phyloP scores from a whole-genome alignment of 2,797 vertebrate genomes.

The Morus bassanus region DNA sequence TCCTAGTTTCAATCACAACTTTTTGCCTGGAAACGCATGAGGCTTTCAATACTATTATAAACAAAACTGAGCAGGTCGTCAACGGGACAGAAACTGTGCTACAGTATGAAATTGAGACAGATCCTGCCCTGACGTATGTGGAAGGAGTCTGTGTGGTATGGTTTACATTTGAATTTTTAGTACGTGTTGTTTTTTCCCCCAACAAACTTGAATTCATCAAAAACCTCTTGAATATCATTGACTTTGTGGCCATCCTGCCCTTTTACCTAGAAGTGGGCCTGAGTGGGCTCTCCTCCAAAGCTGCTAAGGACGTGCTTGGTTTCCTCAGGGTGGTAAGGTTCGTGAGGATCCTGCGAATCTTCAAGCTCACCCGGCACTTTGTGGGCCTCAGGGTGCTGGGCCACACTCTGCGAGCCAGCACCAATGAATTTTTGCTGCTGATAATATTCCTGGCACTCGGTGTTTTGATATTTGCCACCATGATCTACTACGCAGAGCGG shows the following conservation, averaged over 20 bases:
- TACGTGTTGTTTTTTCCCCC: conserved; percentile 94
- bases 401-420: conserved; percentile 94
- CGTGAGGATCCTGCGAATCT: conserved; percentile 96
- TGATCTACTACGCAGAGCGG: conserved; percentile 98
- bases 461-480: conserved; percentile 97
- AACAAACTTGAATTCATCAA: conserved; percentile 97
- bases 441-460: conserved; percentile 97
- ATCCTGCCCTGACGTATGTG: conserved; percentile 93
- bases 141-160: conserved; percentile 97
- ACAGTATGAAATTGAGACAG: conserved; percentile 93
- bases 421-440: conserved; percentile 96
- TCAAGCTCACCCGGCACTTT: conserved; percentile 97
- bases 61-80: conserved; percentile 87
- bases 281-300: conserved; percentile 95
- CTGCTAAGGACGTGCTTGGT: conserved; percentile 95
- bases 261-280: conserved; percentile 97
- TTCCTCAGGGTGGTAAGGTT: conserved; percentile 98
- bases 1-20: conserved; percentile 97
- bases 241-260: conserved; percentile 97
- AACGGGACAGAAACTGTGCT: conserved; percentile 83
- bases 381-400: conserved; percentile 94
- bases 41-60: conserved; percentile 97
- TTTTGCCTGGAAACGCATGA: conserved; percentile 99
- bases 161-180: conserved; percentile 98
- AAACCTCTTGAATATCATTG: conserved; percentile 96